A percentile compares a stretch with the other conserved stretches of the same genome.
Conservation (phyloP, 2,888 invertebrate genomes). For the Ophion slaviceki region DNA sequence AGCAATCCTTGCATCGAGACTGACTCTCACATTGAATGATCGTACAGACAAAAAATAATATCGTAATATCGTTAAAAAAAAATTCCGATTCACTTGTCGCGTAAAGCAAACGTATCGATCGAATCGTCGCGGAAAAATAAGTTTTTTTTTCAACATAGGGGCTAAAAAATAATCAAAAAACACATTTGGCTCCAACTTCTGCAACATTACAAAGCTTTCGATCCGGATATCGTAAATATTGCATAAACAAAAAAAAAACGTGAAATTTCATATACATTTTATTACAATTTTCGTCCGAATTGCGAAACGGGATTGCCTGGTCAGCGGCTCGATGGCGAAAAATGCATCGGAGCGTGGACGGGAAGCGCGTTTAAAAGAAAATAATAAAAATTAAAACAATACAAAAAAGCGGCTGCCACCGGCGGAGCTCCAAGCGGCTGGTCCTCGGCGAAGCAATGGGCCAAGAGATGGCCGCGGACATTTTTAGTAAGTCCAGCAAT, state of each 20-base stretch:
- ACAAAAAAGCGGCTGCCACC: constrained; percentile 41
- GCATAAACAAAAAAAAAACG: background rate
- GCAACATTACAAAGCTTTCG: background rate
- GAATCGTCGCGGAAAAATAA: no score
- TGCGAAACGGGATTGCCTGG: constrained; percentile 30
- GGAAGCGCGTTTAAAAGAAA: background rate
- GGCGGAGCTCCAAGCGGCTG: constrained; percentile 74
- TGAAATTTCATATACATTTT: background rate
- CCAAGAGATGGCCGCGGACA: constrained; percentile 69
- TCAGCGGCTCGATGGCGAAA: background rate
- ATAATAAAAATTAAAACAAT: constrained; percentile 23
- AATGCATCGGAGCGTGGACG: constrained; percentile 42
- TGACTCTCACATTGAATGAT: no score
- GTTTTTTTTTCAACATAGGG: no score
- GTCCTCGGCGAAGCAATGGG: constrained; percentile 76
- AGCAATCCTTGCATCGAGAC: no score
- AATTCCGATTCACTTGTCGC: no score
- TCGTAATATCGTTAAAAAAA: no score
- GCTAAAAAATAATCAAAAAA: no score
- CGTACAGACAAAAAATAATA: no score
- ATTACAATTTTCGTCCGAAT: constrained; percentile 18
- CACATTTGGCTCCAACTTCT: background rate
- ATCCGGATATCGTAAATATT: background rate
- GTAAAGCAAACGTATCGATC: no score
- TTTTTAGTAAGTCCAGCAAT: constrained; percentile 80